Evolutionary conservation across 2,797 vertebrate genomes (phyloP), one percentile per base, ranked within the genome.

Genomic region (Chaetophractus vellerosus): DNA sequence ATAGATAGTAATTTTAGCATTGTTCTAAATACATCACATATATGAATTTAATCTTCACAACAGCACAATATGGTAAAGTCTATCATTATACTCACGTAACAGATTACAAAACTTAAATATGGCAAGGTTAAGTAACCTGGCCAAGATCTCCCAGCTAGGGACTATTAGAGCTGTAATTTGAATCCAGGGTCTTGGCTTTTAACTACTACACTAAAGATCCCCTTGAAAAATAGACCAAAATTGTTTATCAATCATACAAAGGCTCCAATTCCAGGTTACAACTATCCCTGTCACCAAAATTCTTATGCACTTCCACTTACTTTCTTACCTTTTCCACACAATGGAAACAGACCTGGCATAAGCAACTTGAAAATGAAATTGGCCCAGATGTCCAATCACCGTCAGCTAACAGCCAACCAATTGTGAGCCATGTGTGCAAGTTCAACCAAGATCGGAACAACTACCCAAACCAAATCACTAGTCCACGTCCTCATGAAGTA

Each of bases 21-120:
- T 87, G 50, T 57, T 82, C 41, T 75, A 38, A 91, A 68, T 14
- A 74, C 59, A 23, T 36, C 41, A 68, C 21, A 50, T 74, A 24
- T 61, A 64, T 72, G 87, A 57, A 23, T 55, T 78, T 64, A 64
- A 61, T 72, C 50, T 78, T 74, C 33, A 38, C 61, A 33, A 68
- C 55, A 90, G 36, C 57, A n/a, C 68, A 74, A 6, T 61, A 36
- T 66, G 33, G 28, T 80, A 84, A 38, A 69, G n/a, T 38, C 36
- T 55, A 11, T 76, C 83, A 78, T n/a, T 41, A 88, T 45, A 15
- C 41, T 24, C n/a, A 90, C 9, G 72, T 63, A 61, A 64, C 61
- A 80, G n/a, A 66, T 74, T 59, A 55, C 33, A 72, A 93, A 94
- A 72, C 41, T 64, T 69, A 93, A 93, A 31, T 66, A 88, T 5